Base-by-base conservation (phyloP, 2,113 vertebrate species). In the Beaufortia kweichowensis region DNA sequence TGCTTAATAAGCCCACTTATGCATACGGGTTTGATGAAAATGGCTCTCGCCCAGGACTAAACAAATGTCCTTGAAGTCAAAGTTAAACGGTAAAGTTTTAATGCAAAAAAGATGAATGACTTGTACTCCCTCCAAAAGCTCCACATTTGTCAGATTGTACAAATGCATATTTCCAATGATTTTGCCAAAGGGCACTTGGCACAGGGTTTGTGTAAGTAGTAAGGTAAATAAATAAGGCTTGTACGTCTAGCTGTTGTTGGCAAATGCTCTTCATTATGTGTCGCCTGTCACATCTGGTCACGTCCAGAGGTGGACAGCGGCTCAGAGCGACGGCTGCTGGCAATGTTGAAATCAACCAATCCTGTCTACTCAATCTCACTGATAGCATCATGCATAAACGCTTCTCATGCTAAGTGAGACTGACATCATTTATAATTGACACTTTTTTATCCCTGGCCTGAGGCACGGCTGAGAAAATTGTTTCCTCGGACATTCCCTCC, bases 401-500 rank as follows among this genome's bases (percentile, higher is more conserved):
- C 46, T 75, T 35, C 56, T 67, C 80, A 70, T 48, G 65, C 69
- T 84, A 82, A 76, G 75, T 41, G 65, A 29, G 67, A 77, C 67
- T 82, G 81, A 84, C 83, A 82, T 82, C 71, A 82, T 80, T 76
- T 80, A 82, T 78, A 80, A 82, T 75, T 84, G 78, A 82, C 77
- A 78, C 64, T 64, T 63, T 79, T 65, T 80, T 59, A 77, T 77
- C 75, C 75, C 43, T 65, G 68, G 71, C 80, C 80, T 46, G 29
- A 24, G 26, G 83, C 71, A 35, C 15, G 41, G 68, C 76, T 60
- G 61, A 60, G 75, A 62, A 76, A 48, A 76, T 76, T 79, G 79
- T 76, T 81, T 71, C 57, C 35, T 24, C 28, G 43, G 56, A 64
- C 50, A 26, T 74, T 75, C 70, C 63, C 19, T 28, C 57, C 63